Base-by-base conservation (phyloP, 2,888 invertebrate species). In the Cantharis rustica region DNA sequence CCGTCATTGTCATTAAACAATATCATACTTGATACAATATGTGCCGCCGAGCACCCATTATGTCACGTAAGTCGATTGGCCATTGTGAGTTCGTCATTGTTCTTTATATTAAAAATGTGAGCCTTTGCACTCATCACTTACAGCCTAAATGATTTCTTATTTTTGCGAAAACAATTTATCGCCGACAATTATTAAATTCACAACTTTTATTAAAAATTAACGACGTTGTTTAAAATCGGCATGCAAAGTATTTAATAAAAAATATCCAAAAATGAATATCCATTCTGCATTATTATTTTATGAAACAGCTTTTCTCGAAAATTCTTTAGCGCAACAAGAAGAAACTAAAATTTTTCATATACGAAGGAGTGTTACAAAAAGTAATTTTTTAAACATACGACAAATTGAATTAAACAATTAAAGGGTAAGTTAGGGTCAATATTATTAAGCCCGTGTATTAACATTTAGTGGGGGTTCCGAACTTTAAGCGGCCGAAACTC, bases 11-110 rank as follows among this genome's bases (percentile, higher is more conserved):
- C 86, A 86, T 87, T 87, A 87, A 87, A 87, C 87, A 87, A 87
- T 88, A 88, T 88, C 87, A 84, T 86, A 86, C 86, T 86, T 87
- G 87, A 87, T 87, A 87, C 87, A 87, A 86, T 87, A 87, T 87
- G 87, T 86, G 84, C 84, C 83, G 84, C 80, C 84, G 84, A 85
- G 84, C 84, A 80, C 83, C 87, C 86, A 86, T 87, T 87, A 86
- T 86, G 86, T 86, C 86, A 86, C 87, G 86, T 85, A 87, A 87
- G 87, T 87, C 87, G 86, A 87, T 87, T 88, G 87, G 86, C 86
- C 84, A 87, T 87, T 88, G 87, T 87, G 84, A 85, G 79, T 71
- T 79, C 78, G 80, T 82, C 84, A 85, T 87, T 87, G 87, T 88
- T 87, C 87, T 86, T 85, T 84, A 86, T 86, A 87, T 87, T 86